Percentiles rank a stretch among this genome's conserved stretches.
Conservation (phyloP, 1,140 invertebrate genomes). For the Solenopsis invicta region DNA sequence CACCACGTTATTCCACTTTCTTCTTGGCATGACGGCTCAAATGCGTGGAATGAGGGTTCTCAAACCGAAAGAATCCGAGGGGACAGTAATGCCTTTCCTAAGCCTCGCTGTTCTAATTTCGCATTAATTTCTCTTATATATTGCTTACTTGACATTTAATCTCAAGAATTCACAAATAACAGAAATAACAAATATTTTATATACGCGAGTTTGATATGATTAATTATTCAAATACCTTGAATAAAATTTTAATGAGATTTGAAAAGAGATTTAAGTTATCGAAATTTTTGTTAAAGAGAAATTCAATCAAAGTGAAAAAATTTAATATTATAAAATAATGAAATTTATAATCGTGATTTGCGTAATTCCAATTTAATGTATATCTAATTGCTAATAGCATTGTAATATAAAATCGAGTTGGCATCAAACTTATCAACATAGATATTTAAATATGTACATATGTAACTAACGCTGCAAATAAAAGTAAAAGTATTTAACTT, state of each 20-base stretch:
- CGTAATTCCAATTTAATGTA: neutral
- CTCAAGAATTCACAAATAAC: neutral
- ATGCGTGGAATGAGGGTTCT: neutral
- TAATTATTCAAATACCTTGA: neutral
- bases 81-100: neutral
- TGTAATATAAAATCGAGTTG: neutral
- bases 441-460: neutral
- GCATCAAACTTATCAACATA: neutral
- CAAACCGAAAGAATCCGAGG: neutral
- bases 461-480: neutral
- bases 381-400: neutral
- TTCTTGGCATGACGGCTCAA: conserved; percentile 38
- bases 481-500: neutral
- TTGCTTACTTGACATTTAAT: neutral
- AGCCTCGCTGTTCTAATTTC: neutral
- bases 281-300: neutral
- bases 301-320: neutral
- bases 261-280: neutral
- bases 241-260: neutral
- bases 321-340: conserved; percentile 8
- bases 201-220: neutral
- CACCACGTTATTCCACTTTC: conserved; percentile 72
- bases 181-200: neutral
- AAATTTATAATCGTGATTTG: neutral
- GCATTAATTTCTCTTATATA: neutral